phyloP scores from a whole-genome alignment of 92 coral and sea anemone genomes.

The Siderastrea radians region DNA sequence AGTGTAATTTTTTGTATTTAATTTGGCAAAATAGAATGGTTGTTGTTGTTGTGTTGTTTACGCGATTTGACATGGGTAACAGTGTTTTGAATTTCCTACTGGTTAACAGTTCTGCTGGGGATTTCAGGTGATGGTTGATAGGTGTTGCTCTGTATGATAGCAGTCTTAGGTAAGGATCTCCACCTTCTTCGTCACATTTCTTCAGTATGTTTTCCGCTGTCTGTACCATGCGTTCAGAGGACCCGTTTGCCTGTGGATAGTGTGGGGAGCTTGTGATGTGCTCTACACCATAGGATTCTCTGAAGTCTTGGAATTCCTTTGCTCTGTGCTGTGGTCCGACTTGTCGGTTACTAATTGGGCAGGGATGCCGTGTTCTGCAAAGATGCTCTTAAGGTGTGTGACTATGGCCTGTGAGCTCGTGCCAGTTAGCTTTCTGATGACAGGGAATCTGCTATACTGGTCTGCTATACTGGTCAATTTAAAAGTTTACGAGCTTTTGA shows the following conservation, averaged over 20 bases:
- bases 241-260: neutral
- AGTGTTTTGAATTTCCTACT: constrained; percentile 33
- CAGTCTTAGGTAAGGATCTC: no score
- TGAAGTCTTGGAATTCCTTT: no score
- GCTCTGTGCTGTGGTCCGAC: no score
- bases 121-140: constrained; percentile 31
- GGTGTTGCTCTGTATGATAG: constrained; percentile 6
- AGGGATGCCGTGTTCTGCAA: constrained; percentile 34
- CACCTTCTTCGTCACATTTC: neutral
- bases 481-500: constrained; percentile 35
- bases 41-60: neutral
- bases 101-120: constrained; percentile 46
- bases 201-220: neutral
- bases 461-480: constrained; percentile 53
- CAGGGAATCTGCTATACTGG: constrained; percentile 73
- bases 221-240: neutral
- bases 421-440: constrained; percentile 57
- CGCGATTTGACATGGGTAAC: constrained; percentile 27
- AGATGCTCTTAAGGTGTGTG: constrained; percentile 67
- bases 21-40: no score
- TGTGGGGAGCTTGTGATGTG: constrained; percentile 12
- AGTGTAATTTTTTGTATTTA: no score
- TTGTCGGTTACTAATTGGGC: constrained; percentile 11
- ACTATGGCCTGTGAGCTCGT: constrained; percentile 69
- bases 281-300: neutral